phyloP scores from a whole-genome alignment of 2,113 vertebrate genomes.

The Labrus mixtus region DNA sequence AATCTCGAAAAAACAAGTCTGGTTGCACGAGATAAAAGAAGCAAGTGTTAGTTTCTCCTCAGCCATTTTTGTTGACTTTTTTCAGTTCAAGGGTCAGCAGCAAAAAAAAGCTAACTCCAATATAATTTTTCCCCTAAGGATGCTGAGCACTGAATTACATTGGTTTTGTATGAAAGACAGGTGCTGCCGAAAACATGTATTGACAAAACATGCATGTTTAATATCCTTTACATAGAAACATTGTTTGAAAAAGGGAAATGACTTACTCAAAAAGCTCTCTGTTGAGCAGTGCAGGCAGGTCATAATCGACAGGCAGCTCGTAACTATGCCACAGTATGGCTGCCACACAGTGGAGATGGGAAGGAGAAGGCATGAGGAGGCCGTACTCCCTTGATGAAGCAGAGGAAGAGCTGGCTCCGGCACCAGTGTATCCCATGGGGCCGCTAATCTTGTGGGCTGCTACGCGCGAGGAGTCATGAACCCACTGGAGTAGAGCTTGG shows the following conservation, averaged over 20 bases:
- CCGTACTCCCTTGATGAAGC: constrained; percentile 91
- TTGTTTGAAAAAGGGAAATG: background rate
- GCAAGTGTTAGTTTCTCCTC: too few species aligned
- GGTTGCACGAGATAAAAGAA: too few species aligned
- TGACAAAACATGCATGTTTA: too few species aligned
- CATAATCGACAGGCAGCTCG: constrained; percentile 95
- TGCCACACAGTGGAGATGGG: constrained; percentile 96
- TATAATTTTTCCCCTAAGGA: too few species aligned
- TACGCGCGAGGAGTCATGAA: constrained; percentile 94
- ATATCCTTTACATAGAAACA: too few species aligned
- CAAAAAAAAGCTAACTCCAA: too few species aligned
- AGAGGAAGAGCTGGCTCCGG: constrained; percentile 65
- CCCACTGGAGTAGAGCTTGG: constrained; percentile 97
- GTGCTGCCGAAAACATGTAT: too few species aligned
- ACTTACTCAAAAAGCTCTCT: constrained; percentile 98
- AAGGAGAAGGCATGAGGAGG: constrained; percentile 97
- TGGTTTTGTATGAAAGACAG: too few species aligned
- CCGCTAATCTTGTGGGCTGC: constrained; percentile 91
- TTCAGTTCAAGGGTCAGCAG: too few species aligned
- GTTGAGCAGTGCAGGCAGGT: constrained; percentile 93
- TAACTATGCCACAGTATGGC: constrained; percentile 98
- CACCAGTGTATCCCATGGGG: constrained; percentile 84
- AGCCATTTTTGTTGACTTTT: too few species aligned
- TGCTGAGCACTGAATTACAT: too few species aligned
- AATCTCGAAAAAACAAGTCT: too few species aligned